Evolutionary conservation across 1,140 invertebrate genomes (phyloP), one percentile per base, ranked within the genome.

Genomic region (Stratiolaelaps scimitus): DNA sequence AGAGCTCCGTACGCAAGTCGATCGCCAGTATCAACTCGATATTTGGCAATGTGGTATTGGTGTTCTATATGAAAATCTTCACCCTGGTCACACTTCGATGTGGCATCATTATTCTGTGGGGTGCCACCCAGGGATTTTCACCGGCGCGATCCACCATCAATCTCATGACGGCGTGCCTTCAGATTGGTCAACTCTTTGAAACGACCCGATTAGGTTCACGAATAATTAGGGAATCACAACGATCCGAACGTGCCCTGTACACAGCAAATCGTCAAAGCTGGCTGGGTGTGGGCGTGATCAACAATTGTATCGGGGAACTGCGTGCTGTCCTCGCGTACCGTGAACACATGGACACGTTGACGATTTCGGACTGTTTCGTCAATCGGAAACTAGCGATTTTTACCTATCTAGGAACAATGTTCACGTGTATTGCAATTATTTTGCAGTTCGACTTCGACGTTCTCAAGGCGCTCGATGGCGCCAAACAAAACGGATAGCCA

Each of bases 61-160:
- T 20, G 15, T 60, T 29, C 53, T 60, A 60, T 34, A 4, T n/a
- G 17, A 60, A 60, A 60, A n/a, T 26, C 4, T 60, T 60, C 53
- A 26, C 53, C 1, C 23, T 26, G 4, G 26, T 60, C 26, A 26
- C 53, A 23, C 15, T 26, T 15, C 23, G 53, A 29, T 29, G 26
- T 23, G 15, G 53, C 4, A 23, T 23, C 23, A 26, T 60, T 4
- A 60, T 48, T 23, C 15, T 48, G 4, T 48, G 47, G 47, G 47
- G 47, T 4, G 28, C 47, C 20, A 28, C 20, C 7, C 4, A 48
- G 20, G 5, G 28, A 7, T 15, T 48, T 4, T 4, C 47, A 6
- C 4, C 28, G 53, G 17, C 2, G 1, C 10, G 26, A 34, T 19
- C 15, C 13, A 17, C 15, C 2, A 13, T 26, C 13, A 29, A 17